Percentiles rank a stretch among this genome's conserved stretches.
phyloP scores from a whole-genome alignment of 2,113 vertebrate species.

The Caranx melampygus region DNA sequence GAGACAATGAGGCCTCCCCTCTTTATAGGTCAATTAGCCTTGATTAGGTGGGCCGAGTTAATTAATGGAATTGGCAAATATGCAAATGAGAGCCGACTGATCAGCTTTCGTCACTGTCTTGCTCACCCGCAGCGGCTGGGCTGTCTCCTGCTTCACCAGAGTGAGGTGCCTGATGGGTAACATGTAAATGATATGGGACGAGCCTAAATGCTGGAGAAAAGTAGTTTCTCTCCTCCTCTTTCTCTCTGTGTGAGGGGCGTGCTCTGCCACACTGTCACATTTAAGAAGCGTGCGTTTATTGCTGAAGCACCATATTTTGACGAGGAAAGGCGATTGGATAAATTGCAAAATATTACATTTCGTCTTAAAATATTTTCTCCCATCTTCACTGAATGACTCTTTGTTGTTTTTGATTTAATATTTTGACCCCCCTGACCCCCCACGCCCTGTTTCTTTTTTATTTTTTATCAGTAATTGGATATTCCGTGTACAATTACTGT shows the following conservation, averaged over 20 bases:
- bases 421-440: not conserved
- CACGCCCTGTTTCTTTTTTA: not conserved
- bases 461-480: slow-evolving; percentile 30
- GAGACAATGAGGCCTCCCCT: slow-evolving; percentile 88
- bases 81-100: slow-evolving; percentile 82
- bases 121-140: slow-evolving; percentile 49
- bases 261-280: slow-evolving; percentile 10
- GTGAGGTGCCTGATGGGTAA: slow-evolving; percentile 78
- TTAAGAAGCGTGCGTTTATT: slow-evolving; percentile 28
- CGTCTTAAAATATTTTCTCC: slow-evolving; percentile 4
- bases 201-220: slow-evolving; percentile 66
- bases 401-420: slow-evolving; percentile 35
- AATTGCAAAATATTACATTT: slow-evolving; percentile 14
- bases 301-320: not conserved
- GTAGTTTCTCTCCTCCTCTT: slow-evolving; percentile 63
- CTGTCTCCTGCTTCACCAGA: slow-evolving; percentile 64
- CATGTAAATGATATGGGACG: slow-evolving; percentile 83
- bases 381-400: not conserved
- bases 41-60: slow-evolving; percentile 91
- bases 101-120: slow-evolving; percentile 80
- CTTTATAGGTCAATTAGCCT: slow-evolving; percentile 94
- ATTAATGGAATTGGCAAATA: slow-evolving; percentile 88
- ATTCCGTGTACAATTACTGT: slow-evolving; percentile 39
- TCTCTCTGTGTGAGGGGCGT: slow-evolving; percentile 27
- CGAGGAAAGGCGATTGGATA: not conserved